Percentiles rank a stretch among this genome's conserved stretches.
These are phyloP conservation scores for Melolontha melolontha DNA, from an alignment of 2,888 invertebrate species.

Conservation along the genomic window DNA sequence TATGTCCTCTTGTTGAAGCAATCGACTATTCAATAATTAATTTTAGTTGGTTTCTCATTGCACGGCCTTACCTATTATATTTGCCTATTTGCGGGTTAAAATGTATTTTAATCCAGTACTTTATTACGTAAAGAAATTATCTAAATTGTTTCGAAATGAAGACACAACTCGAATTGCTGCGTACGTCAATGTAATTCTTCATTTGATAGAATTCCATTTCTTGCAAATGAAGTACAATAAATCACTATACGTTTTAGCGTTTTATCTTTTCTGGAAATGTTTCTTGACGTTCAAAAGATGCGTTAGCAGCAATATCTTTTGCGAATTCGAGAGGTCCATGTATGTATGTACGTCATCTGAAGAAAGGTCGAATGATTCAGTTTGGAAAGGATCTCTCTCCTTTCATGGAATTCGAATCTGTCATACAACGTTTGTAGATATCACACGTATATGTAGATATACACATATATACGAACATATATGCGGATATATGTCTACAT, in stretches of 20 bases:
- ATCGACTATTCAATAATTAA: no score
- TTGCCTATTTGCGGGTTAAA: no score
- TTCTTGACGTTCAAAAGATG: conserved; percentile 9
- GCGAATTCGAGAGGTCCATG: conserved; percentile 10
- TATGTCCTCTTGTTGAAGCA: no score
- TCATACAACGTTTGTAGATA: conserved; percentile 40
- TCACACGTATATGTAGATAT: conserved; percentile 3
- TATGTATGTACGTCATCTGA: conserved; percentile 6
- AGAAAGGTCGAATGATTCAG: conserved; percentile 28
- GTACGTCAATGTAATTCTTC: no score
- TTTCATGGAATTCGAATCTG: conserved; percentile 35
- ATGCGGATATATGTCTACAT: background rate
- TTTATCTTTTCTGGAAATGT: background rate
- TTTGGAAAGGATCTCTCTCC: conserved; percentile 26
- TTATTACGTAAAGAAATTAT: no score
- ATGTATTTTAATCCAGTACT: no score
- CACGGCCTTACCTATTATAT: no score
- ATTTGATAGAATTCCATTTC: background rate
- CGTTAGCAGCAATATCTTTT: conserved; percentile 20
- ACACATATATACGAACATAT: background rate
- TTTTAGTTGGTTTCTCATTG: no score
- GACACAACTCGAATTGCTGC: no score
- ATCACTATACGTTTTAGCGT: background rate
- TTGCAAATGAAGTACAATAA: conserved; percentile 2
- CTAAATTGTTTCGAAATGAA: background rate